phyloP scores from a whole-genome alignment of 2,888 invertebrate genomes.

The Limnephilus lunatus region DNA sequence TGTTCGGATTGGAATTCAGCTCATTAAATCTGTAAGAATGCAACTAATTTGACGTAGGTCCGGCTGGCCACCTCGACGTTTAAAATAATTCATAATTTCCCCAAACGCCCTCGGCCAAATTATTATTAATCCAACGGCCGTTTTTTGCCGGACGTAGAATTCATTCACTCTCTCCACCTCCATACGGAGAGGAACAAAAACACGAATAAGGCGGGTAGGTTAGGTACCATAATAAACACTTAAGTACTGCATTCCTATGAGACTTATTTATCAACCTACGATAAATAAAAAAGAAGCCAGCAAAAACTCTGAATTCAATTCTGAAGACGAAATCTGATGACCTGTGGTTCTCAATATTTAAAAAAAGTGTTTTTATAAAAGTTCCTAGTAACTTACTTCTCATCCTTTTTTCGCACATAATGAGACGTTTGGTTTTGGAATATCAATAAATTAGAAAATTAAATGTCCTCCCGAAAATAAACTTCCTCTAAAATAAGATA shows the following conservation, averaged over 20 bases:
- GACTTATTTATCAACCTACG: slow-evolving; percentile 54
- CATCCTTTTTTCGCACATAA: no score
- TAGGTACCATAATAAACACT: slow-evolving; percentile 55
- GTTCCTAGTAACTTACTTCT: no score
- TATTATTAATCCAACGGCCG: slow-evolving; percentile 38
- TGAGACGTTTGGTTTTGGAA: background rate
- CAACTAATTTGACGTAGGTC: slow-evolving; percentile 37
- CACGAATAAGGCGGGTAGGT: slow-evolving; percentile 49
- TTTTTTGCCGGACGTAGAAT: slow-evolving; percentile 40
- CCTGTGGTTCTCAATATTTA: slow-evolving; percentile 43
- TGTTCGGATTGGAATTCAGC: slow-evolving; percentile 18
- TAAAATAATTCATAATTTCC: slow-evolving; percentile 4
- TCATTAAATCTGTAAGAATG: background rate
- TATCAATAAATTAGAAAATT: no score
- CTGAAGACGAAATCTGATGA: slow-evolving; percentile 34
- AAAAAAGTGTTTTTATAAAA: no score
- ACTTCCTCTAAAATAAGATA: no score
- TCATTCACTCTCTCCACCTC: slow-evolving; percentile 57
- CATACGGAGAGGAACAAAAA: slow-evolving; percentile 39
- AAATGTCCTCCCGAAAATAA: no score
- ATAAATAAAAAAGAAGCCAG: slow-evolving; percentile 27
- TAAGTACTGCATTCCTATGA: slow-evolving; percentile 50
- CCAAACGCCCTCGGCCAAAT: slow-evolving; percentile 56
- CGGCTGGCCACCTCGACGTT: slow-evolving; percentile 14
- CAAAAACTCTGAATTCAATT: slow-evolving; percentile 53